phyloP scores from a whole-genome alignment of 2,797 vertebrate species.

The Helicolenus hilgendorfi region DNA sequence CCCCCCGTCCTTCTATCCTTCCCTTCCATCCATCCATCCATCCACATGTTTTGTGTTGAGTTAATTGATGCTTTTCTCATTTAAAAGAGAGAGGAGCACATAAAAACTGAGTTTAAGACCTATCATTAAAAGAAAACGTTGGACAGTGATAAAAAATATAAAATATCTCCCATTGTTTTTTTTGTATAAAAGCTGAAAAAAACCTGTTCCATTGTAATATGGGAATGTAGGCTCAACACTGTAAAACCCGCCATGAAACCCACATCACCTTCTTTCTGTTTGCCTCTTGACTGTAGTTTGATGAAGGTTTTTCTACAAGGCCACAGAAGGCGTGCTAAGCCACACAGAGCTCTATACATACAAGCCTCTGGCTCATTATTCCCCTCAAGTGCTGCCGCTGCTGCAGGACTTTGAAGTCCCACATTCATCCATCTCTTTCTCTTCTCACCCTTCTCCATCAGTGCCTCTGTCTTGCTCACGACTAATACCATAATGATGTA shows the following conservation, averaged over 20 bases:
- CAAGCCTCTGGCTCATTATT: slow-evolving; percentile 76
- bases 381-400: slow-evolving; percentile 78
- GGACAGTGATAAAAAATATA: neutral
- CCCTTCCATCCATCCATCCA: slow-evolving; percentile 4
- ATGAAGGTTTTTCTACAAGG: slow-evolving; percentile 35
- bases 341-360: slow-evolving; percentile 59
- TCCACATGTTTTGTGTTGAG: slow-evolving; percentile 87
- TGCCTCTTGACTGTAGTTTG: slow-evolving; percentile 6
- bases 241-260: neutral
- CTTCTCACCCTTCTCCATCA: slow-evolving; percentile 26
- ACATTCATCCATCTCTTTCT: slow-evolving; percentile 62
- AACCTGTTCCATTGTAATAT: neutral
- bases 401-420: slow-evolving; percentile 84
- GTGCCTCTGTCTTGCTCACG: slow-evolving; percentile 46
- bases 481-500: slow-evolving; percentile 64
- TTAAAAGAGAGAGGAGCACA: slow-evolving; percentile 64
- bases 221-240: neutral
- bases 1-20: slow-evolving; percentile 11
- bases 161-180: neutral
- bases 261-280: slow-evolving; percentile 15
- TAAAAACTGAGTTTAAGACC: neutral
- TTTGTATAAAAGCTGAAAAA: neutral
- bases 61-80: slow-evolving; percentile 94
- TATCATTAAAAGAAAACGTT: neutral
- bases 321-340: slow-evolving; percentile 59